phyloP scores from a whole-genome alignment of 2,797 vertebrate species.

The Hippoglossus hippoglossus region DNA sequence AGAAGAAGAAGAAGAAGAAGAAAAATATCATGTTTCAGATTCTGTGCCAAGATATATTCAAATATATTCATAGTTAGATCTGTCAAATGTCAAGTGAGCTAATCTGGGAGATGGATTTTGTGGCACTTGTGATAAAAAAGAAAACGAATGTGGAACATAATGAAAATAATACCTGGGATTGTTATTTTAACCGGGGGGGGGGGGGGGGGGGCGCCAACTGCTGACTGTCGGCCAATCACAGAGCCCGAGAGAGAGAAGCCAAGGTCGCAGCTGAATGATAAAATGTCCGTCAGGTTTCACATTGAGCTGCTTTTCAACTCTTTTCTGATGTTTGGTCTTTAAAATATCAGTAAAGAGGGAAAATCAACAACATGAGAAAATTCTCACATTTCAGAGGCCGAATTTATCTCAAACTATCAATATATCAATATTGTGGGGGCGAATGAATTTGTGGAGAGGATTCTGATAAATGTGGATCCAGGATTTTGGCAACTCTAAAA shows the following conservation, averaged over 20 bases:
- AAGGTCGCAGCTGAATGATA: conserved; percentile 31
- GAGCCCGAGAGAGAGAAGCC: conserved; percentile 27
- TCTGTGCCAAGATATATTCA: conserved; percentile 59
- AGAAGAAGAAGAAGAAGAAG: conserved; percentile 6
- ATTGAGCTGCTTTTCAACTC: neutral
- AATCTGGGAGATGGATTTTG: conserved; percentile 60
- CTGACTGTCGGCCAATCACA: conserved; percentile 27
- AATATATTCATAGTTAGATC: conserved; percentile 73
- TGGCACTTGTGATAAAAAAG: conserved; percentile 32
- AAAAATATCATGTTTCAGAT: conserved; percentile 14
- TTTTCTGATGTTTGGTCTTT: too few relatives aligned
- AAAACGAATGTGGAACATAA: conserved; percentile 31
- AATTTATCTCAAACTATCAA: neutral
- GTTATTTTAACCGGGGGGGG: conserved; percentile 30
- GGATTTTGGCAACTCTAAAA: too few relatives aligned
- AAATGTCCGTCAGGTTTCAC: conserved; percentile 1
- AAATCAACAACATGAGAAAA: too few relatives aligned
- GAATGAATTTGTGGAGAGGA: too few relatives aligned
- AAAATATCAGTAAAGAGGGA: too few relatives aligned
- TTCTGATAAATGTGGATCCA: too few relatives aligned
- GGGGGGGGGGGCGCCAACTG: conserved; percentile 2
- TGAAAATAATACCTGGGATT: conserved; percentile 38
- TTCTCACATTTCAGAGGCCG: neutral
- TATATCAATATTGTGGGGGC: too few relatives aligned
- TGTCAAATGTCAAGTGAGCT: conserved; percentile 75